phyloP scores from a whole-genome alignment of 2,888 invertebrate genomes.

The Pycnomerus fuliginosus region DNA sequence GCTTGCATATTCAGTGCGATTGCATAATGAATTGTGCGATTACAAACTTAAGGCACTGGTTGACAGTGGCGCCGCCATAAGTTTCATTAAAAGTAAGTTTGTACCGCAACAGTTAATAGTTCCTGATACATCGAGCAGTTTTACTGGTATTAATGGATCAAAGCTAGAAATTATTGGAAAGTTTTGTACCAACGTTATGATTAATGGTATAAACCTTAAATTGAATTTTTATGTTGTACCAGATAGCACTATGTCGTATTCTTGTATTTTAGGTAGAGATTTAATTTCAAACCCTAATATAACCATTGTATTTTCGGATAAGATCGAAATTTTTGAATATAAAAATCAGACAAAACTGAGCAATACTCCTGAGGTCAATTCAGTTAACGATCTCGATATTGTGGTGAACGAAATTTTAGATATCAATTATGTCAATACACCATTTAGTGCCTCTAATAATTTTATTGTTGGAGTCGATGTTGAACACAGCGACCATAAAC shows the following conservation, averaged over 20 bases:
- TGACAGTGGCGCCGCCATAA: slow-evolving; percentile 6
- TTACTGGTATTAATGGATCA: slow-evolving; percentile 2
- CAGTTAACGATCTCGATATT: background rate
- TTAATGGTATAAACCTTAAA: background rate
- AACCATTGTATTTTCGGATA: background rate
- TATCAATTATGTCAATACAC: background rate
- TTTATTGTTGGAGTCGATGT: slow-evolving; percentile 1
- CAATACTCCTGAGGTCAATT: background rate
- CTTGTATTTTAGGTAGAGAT: slow-evolving; percentile 2
- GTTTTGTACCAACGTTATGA: background rate
- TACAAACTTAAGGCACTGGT: slow-evolving; percentile 1
- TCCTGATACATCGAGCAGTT: background rate
- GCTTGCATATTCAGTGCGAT: background rate
- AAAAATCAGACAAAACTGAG: background rate
- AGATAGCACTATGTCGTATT: background rate
- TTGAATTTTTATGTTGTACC: slow-evolving; percentile 1
- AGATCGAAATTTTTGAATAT: background rate
- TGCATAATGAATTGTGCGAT: background rate
- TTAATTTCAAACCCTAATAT: background rate
- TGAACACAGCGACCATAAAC: background rate
- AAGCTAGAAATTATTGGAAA: background rate
- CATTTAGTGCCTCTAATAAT: too few relatives aligned
- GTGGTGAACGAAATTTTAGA: background rate
- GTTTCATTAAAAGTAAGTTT: background rate
- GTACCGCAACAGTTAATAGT: background rate